phyloP scores from a whole-genome alignment of 2,888 invertebrate genomes.

The Epinotia nisella region DNA sequence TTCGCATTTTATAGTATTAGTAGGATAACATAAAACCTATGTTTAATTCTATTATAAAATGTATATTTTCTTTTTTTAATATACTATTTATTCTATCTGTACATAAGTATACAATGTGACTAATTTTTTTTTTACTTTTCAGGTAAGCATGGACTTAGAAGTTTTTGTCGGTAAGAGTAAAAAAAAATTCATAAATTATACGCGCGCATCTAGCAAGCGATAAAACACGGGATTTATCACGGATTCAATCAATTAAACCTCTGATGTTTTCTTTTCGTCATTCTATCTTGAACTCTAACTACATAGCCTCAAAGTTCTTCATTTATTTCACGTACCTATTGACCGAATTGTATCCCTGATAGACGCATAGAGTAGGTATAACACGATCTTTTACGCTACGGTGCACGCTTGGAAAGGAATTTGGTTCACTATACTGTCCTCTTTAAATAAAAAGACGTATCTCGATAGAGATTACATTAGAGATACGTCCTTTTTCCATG shows the following conservation, averaged over 20 bases:
- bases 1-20: too few species aligned
- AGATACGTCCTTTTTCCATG: background rate
- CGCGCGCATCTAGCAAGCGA: background rate
- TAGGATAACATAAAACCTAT: too few species aligned
- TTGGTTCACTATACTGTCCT: conserved; percentile 6
- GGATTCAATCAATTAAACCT: conserved; percentile 1
- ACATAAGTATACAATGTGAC: background rate
- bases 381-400: conserved; percentile 32
- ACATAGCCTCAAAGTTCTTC: background rate
- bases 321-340: background rate
- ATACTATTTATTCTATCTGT: too few species aligned
- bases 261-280: background rate
- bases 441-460: background rate
- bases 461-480: background rate
- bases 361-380: conserved; percentile 17
- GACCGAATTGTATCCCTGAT: background rate
- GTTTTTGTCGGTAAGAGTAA: background rate
- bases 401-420: conserved; percentile 23
- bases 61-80: too few species aligned
- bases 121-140: background rate
- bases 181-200: background rate
- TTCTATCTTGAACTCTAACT: background rate
- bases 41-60: too few species aligned
- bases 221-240: conserved; percentile 16
- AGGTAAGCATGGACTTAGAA: conserved; percentile 6